These are phyloP conservation scores for Leucopternis melanops DNA, from an alignment of 2,113 vertebrate genomes.

Conservation along the genomic window DNA sequence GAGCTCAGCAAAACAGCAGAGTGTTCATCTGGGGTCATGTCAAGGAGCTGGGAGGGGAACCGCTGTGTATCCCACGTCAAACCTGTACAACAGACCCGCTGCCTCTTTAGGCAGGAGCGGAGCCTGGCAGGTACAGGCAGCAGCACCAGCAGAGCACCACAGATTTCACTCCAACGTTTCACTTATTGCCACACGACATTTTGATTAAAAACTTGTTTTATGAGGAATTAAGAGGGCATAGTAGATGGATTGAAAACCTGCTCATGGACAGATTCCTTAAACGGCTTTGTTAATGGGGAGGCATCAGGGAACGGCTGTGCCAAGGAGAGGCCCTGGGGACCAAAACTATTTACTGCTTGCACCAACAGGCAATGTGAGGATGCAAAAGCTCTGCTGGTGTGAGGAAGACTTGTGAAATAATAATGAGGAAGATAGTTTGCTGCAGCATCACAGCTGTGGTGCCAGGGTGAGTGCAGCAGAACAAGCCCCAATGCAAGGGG, in stretches of 20 bases:
- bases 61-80: accelerated
- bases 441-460: not conserved
- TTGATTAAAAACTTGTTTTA: constrained; percentile 49
- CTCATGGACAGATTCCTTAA: not conserved
- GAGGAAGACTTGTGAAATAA: not conserved
- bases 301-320: not conserved
- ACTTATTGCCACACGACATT: not conserved
- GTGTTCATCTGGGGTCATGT: not conserved
- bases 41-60: not conserved
- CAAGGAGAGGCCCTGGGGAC: not conserved
- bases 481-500: not conserved
- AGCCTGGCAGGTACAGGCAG: not conserved
- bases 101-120: not conserved
- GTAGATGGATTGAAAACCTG: constrained; percentile 19
- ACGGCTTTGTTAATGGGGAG: not conserved
- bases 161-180: not conserved
- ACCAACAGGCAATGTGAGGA: not conserved
- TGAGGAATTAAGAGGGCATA: constrained; percentile 1
- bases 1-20: not conserved
- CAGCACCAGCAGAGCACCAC: not conserved
- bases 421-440: not conserved
- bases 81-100: not conserved
- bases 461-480: not conserved
- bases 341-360: not conserved
- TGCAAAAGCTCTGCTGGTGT: not conserved